Evolutionary conservation across 1,140 invertebrate genomes (phyloP).

Genomic region (Pollicipes pollicipes): DNA sequence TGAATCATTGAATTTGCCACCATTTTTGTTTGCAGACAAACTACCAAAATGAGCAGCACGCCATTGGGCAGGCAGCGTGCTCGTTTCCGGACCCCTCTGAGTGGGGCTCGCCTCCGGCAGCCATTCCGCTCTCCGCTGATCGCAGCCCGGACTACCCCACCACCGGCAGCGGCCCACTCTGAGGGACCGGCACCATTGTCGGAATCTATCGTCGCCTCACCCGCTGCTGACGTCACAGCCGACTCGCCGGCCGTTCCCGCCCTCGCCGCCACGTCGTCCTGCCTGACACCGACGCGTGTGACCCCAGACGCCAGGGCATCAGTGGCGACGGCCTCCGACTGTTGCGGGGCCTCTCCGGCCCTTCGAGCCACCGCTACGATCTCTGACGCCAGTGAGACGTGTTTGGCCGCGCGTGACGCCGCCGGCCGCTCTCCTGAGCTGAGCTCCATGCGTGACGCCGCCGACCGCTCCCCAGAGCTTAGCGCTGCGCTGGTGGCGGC

Average conservation of each 20-base stretch:
- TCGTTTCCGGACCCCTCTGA: neutral
- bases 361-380: neutral
- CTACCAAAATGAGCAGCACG: neutral
- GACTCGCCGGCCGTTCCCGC: neutral
- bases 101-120: neutral
- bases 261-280: too few relatives aligned
- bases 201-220: too few relatives aligned
- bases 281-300: neutral
- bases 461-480: neutral
- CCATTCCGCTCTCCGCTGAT: conserved; percentile 1
- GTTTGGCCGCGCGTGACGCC: neutral
- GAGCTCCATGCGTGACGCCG: neutral
- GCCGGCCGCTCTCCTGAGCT: neutral
- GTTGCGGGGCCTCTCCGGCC: neutral
- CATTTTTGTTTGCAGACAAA: too few relatives aligned
- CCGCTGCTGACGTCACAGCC: neutral
- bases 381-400: neutral
- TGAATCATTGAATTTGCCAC: too few relatives aligned
- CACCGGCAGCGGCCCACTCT: too few relatives aligned
- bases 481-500: neutral
- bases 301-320: too few relatives aligned
- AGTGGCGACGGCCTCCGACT: neutral
- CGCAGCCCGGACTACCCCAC: neutral
- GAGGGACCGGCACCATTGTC: too few relatives aligned
- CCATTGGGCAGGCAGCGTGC: neutral